Evolutionary conservation across 2,113 vertebrate species (phyloP), one percentile per base, ranked within the genome.

Genomic region (Pleuronectes platessa): DNA sequence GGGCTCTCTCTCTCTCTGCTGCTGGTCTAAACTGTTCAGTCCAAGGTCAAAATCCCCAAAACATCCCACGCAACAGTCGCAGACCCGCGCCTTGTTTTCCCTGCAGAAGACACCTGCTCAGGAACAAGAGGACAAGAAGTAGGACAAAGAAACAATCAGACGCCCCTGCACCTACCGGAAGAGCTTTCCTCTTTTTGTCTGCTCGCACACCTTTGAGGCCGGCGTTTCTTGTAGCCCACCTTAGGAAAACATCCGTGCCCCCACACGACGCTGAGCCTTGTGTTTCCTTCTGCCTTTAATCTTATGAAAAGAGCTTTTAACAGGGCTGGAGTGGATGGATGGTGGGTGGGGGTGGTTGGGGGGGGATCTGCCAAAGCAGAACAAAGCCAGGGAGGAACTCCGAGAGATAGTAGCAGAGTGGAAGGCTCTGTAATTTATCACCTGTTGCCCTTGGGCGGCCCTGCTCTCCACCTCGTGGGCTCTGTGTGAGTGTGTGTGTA

Each of bases 231-330:
- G 82, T 81, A 88, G 89, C 91, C 92, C 92, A 91, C 90, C 92
- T 92, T 94, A 92, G 84, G 89, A 94, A 93, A 95, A 95, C 94
- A 94, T 95, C 93, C 92, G 89, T 86, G 91, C 88, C 92, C 92
- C 89, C 92, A 93, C 93, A 94, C 89, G 89, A 90, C n/a, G 88
- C 79, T 85, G 82, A 84, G 85, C 82, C 81, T 83, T 58, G 71
- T 76, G 81, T 92, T 90, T 92, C 90, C 91, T 88, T 76, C 79
- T 88, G 82, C 81, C 89, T 94, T 94, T 95, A 92, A 93, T 93
- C 94, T 93, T 70, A 49, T 89, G 88, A 93, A 94, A 93, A 88
- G 87, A 89, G 89, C 91, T 93, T 92, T 93, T 92, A 93, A 91
- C 87, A 76, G 68, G 85, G 63, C 78, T 35, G 17, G 61, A 61